Percentiles rank a stretch among this genome's conserved stretches.
Evolutionary conservation across 2,888 invertebrate species (phyloP).

Genomic region (Epinotia bilunana): DNA sequence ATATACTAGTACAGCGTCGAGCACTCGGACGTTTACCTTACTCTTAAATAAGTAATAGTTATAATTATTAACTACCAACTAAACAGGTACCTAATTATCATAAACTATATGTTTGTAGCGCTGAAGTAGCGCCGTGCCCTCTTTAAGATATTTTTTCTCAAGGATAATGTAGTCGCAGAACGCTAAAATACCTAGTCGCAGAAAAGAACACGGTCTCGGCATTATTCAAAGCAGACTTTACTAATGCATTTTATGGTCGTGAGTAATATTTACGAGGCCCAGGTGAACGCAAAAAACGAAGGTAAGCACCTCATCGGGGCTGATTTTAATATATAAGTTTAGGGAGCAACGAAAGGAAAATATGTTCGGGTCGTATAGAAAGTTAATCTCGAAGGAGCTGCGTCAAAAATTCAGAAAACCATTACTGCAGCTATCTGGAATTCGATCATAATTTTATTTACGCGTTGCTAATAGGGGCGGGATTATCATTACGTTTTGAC

Average conservation of each 20-base stretch:
- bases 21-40: no score
- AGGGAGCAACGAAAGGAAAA: conserved; percentile 29
- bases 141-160: background rate
- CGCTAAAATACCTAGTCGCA: conserved; percentile 46
- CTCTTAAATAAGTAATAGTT: background rate
- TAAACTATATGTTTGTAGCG: background rate
- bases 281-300: conserved; percentile 71
- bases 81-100: background rate
- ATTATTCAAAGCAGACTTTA: conserved; percentile 78
- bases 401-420: background rate
- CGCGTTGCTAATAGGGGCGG: conserved; percentile 10
- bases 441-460: conserved; percentile 19
- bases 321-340: conserved; percentile 65
- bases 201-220: conserved; percentile 60
- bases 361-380: conserved; percentile 12
- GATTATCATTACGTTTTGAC: conserved; percentile 47
- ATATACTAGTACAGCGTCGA: no score
- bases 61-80: background rate
- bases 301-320: conserved; percentile 67
- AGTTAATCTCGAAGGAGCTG: conserved; percentile 20
- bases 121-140: no score
- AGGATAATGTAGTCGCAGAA: conserved; percentile 19
- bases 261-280: conserved; percentile 77
- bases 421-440: conserved; percentile 6
- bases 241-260: conserved; percentile 80